Percentiles rank a stretch among this genome's conserved stretches.
phyloP scores from a whole-genome alignment of 1,140 invertebrate genomes.

The Pollicipes pollicipes region DNA sequence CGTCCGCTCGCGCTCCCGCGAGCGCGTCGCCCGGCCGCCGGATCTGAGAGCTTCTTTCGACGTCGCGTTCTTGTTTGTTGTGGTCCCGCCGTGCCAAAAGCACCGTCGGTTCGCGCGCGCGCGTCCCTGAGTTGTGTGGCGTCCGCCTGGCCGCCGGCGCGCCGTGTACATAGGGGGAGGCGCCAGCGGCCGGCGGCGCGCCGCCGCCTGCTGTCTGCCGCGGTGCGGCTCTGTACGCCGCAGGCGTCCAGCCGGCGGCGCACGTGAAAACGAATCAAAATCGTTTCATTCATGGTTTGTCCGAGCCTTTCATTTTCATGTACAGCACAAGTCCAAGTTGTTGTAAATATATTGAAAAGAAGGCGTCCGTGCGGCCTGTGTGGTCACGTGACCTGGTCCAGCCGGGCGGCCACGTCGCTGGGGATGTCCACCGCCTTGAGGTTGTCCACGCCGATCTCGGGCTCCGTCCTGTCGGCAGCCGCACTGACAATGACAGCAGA shows the following conservation, averaged over 20 bases:
- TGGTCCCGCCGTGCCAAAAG: neutral
- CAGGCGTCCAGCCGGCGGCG: no score
- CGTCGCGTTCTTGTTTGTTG: neutral
- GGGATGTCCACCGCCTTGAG: conserved; percentile 56
- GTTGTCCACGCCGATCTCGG: conserved; percentile 63
- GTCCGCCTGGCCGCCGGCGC: no score
- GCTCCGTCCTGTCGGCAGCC: conserved; percentile 44
- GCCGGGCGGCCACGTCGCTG: conserved; percentile 50
- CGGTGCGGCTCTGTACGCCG: no score
- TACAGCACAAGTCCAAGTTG: conserved; percentile 4
- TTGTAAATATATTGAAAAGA: conserved; percentile 5
- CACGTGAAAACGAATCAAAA: conserved; percentile 8
- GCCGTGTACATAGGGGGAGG: no score
- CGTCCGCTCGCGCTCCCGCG: no score
- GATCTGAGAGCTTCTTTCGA: neutral
- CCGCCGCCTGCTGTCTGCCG: no score
- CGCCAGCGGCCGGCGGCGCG: no score
- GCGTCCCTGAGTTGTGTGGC: no score
- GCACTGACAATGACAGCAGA: no score
- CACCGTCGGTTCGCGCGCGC: neutral
- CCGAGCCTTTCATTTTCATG: neutral
- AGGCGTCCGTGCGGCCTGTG: neutral
- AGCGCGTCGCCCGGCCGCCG: no score
- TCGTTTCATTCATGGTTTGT: conserved; percentile 9
- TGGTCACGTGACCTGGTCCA: conserved; percentile 33